Base-by-base conservation (phyloP, 2,113 vertebrate genomes). In the Odontesthes bonariensis region DNA sequence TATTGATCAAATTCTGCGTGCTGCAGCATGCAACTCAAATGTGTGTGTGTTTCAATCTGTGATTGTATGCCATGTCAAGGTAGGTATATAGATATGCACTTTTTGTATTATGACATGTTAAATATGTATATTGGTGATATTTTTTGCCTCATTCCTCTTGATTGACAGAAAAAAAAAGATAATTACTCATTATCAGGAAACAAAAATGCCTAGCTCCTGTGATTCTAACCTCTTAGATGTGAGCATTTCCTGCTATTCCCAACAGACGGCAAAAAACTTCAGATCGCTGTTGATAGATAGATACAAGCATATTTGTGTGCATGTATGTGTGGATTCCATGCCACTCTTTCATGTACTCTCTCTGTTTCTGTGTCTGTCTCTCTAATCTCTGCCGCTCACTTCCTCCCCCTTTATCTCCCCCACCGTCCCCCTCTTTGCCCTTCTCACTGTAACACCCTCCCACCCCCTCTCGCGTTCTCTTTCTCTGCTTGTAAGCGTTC, bases 401-500 rank as follows among this genome's bases (percentile, higher is more conserved):
- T 75, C 22, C 73, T 78, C 74, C 17, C 74, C 68, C 23, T 72
- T 69, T 81, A 27, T 85, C 64, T 83, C 78, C 78, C 79, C 81
- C 75, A 58, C 79, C 73, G 80, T 65, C 65, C 66, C 73, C 57
- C 80, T 57, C 82, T 73, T 77, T 78, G 86, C 79, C 85, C 78
- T 84, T 82, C 77, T 83, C 82, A 64, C 83, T 88, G 77, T 73
- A 84, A 73, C 87, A 81, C 66, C 69, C 82, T 81, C 76, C 77
- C 77, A 51, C 73, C 61, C 67, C 60, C 77, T 77, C 72, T 79
- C 61, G 63, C 22, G 32, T 73, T 81, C 84, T 84, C 83, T 87
- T 82, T 92, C 79, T 81, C 75, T 89, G 90, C 73, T 91, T 75
- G 73, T 86, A 72, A 89, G 77, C 92, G 79, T 76, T 87, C 88